A percentile compares a stretch with the other conserved stretches of the same genome.
Conservation (phyloP, 1,140 invertebrate species). For the Argopecten irradians region DNA sequence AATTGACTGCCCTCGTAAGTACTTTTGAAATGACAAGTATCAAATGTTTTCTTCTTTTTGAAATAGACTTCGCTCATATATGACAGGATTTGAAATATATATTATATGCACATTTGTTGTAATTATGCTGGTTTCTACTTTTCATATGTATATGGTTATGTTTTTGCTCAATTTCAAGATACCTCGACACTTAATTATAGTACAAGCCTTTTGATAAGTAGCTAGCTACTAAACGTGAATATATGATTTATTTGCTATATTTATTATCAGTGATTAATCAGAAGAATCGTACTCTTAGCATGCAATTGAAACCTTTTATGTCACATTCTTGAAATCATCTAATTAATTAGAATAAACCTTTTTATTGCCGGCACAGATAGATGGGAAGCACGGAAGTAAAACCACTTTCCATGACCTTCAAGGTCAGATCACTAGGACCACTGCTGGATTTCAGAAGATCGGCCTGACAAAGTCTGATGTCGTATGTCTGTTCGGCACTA, state of each 20-base stretch:
- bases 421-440: conserved; percentile 82
- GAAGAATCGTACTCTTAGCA: too few relatives aligned
- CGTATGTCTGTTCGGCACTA: conserved; percentile 85
- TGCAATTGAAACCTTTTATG: too few relatives aligned
- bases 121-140: too few relatives aligned
- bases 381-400: conserved; percentile 82
- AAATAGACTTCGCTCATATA: neutral
- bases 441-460: conserved; percentile 80
- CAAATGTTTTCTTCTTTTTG: too few relatives aligned
- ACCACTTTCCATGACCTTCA: conserved; percentile 84
- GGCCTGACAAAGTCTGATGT: conserved; percentile 84
- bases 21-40: too few relatives aligned
- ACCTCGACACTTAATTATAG: neutral
- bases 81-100: too few relatives aligned
- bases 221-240: neutral
- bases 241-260: neutral
- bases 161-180: neutral
- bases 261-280: neutral
- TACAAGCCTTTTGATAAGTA: neutral
- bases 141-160: neutral
- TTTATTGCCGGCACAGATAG: conserved; percentile 50
- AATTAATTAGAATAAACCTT: neutral
- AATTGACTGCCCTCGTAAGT: conserved; percentile 52
- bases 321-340: too few relatives aligned
- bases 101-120: neutral